Evolutionary conservation across 2,888 invertebrate genomes (phyloP).

Genomic region (Lasioglossum calceatum): DNA sequence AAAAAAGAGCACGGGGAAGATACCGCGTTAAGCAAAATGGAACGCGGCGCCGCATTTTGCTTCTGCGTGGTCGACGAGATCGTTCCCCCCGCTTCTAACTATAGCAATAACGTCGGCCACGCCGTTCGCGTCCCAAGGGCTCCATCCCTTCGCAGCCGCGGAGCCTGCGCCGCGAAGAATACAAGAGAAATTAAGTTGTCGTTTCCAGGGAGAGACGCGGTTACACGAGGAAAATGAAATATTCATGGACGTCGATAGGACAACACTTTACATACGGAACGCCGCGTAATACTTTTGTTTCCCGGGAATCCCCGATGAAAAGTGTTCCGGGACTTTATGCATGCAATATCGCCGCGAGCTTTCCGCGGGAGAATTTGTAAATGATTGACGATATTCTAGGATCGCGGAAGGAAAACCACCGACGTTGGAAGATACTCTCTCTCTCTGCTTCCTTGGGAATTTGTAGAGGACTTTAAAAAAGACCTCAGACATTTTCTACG

Average conservation of each 20-base stretch:
- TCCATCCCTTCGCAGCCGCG: slow-evolving; percentile 13
- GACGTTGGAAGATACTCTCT: neutral
- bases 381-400: neutral
- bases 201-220: slow-evolving; percentile 10
- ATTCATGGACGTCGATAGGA: slow-evolving; percentile 53
- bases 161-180: slow-evolving; percentile 29
- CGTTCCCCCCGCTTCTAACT: neutral
- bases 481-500: neutral
- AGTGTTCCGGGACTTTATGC: neutral
- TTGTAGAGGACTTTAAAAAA: neutral
- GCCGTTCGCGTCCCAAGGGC: slow-evolving; percentile 31
- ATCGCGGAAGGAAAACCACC: neutral
- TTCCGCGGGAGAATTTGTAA: neutral
- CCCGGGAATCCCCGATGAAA: slow-evolving; percentile 4
- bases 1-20: neutral
- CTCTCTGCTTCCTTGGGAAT: neutral
- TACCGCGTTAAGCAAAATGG: neutral
- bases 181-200: slow-evolving; percentile 58
- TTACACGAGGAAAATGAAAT: slow-evolving; percentile 50
- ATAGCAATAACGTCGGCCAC: slow-evolving; percentile 25
- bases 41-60: slow-evolving; percentile 12
- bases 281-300: slow-evolving; percentile 16
- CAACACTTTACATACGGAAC: slow-evolving; percentile 41
- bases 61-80: slow-evolving; percentile 6
- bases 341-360: neutral